Evolutionary conservation across 2,113 vertebrate genomes (phyloP), one percentile per base, ranked within the genome.

Genomic region (Podarcis raffonei): DNA sequence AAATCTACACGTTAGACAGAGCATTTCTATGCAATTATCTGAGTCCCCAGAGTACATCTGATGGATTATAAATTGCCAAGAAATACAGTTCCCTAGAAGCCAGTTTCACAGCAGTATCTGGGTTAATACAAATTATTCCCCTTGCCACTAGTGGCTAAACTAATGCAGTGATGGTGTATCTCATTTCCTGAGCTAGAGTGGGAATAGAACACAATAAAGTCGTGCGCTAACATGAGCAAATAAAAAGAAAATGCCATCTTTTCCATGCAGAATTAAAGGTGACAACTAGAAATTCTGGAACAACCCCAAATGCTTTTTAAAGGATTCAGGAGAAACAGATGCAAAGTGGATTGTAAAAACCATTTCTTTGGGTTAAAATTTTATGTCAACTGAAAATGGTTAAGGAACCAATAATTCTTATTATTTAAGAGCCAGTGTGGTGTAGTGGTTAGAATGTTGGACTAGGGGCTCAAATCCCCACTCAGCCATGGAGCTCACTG

Each of bases 1-100:
- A 87, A 88, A 88, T 82, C 80, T 62, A 76, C 86, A 82, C 27
- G 20, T 74, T 59, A 37, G 86, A 74, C 30, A 82, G 82, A 75
- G 71, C 80, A 75, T 88, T 75, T 82, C 35, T 65, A 3, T 81
- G 71, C 71, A 65, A 88, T 88, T 83, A 88, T n/a, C 57, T 30
- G 32, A 42, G 20, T 74, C 86, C 25, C 86, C 27, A 62, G 69
- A 87, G 53, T 65, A 39, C 27, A 81, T 87, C 69, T 62, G 48
- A 82, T 35, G 57, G 57, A 83, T 83, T 65, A 42, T 76, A 48
- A 35, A 76, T 57, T 75, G 37, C 57, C 81, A 83, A 88, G 81
- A 83, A 88, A 75, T 75, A 37, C 57, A 18, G 71, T 76, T 75
- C 81, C 71, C 22, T 20, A 39, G 81, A 82, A 88, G 87, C 30